Evolutionary conservation across 2,888 invertebrate genomes (phyloP).

Genomic region (Apocheima hispidaria): DNA sequence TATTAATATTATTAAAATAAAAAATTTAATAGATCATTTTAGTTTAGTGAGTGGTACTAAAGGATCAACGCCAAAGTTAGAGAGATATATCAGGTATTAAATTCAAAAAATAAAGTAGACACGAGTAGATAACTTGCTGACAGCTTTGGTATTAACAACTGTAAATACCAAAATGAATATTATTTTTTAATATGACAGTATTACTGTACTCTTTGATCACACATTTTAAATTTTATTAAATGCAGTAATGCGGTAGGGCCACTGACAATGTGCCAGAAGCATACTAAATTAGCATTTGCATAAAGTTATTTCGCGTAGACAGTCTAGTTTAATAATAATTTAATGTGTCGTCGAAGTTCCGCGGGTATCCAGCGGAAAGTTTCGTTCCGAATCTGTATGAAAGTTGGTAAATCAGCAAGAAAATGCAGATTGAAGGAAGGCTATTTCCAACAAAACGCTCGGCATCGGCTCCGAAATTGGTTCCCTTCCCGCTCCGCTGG

Average conservation of each 20-base stretch:
- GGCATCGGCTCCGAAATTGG: slow-evolving; percentile 84
- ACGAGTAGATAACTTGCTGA: too few species aligned
- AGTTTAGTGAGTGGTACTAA: not conserved
- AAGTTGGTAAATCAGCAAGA: slow-evolving; percentile 86
- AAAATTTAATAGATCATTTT: too few species aligned
- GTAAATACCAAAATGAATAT: too few species aligned
- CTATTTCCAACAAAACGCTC: slow-evolving; percentile 85
- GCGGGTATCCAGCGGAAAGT: slow-evolving; percentile 66
- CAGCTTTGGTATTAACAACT: too few species aligned
- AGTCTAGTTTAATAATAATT: slow-evolving; percentile 67
- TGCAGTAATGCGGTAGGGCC: slow-evolving; percentile 8
- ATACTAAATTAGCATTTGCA: slow-evolving; percentile 21
- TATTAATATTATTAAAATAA: too few species aligned
- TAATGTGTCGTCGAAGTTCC: slow-evolving; percentile 70
- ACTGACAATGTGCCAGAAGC: slow-evolving; percentile 23
- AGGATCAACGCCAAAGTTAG: not conserved
- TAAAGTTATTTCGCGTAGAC: slow-evolving; percentile 38
- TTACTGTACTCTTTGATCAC: too few species aligned
- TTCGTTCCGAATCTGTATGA: slow-evolving; percentile 70
- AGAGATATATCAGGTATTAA: not conserved
- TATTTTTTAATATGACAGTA: too few species aligned
- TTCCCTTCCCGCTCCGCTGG: slow-evolving; percentile 80
- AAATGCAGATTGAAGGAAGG: slow-evolving; percentile 86
- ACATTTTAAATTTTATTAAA: too few species aligned
- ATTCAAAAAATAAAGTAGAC: too few species aligned